A percentile compares a stretch with the other conserved stretches of the same genome.
These are phyloP conservation scores for Microcebus murinus DNA, from an alignment of 2,113 vertebrate species.

Conservation along the genomic window DNA sequence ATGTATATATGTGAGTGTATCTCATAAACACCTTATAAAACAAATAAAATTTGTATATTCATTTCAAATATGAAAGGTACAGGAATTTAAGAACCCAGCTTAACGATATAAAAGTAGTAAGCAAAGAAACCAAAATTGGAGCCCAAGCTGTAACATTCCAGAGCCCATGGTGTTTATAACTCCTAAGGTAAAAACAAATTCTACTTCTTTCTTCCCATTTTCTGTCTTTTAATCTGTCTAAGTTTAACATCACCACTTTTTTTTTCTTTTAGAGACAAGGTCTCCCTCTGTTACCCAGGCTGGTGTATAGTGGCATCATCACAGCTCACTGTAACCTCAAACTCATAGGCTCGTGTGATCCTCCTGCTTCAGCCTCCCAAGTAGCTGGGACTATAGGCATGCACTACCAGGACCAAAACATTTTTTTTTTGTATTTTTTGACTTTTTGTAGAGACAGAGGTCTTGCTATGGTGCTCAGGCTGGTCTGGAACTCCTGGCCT, in stretches of 20 bases:
- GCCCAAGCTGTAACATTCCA: background rate
- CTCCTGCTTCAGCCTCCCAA: background rate
- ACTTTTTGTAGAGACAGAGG: too few species aligned
- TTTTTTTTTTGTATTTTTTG: too few species aligned
- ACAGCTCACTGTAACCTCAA: background rate
- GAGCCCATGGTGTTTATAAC: background rate
- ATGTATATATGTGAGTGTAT: background rate
- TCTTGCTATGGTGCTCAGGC: background rate
- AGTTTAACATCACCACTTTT: background rate
- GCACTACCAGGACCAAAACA: too few species aligned
- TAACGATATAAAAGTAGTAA: background rate
- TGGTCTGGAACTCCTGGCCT: background rate
- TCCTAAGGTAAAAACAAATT: constrained; percentile 6
- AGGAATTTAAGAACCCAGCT: background rate
- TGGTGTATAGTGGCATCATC: background rate
- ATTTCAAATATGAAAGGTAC: background rate
- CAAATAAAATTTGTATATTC: background rate
- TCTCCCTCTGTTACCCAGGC: background rate
- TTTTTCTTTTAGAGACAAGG: background rate
- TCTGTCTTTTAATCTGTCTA: background rate
- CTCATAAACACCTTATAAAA: background rate
- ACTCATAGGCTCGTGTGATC: background rate
- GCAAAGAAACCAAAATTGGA: background rate
- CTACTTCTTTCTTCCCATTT: background rate
- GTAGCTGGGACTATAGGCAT: too few species aligned